Conservation (phyloP, 2,888 invertebrate genomes). For the Eudasyphora cyanicolor region DNA sequence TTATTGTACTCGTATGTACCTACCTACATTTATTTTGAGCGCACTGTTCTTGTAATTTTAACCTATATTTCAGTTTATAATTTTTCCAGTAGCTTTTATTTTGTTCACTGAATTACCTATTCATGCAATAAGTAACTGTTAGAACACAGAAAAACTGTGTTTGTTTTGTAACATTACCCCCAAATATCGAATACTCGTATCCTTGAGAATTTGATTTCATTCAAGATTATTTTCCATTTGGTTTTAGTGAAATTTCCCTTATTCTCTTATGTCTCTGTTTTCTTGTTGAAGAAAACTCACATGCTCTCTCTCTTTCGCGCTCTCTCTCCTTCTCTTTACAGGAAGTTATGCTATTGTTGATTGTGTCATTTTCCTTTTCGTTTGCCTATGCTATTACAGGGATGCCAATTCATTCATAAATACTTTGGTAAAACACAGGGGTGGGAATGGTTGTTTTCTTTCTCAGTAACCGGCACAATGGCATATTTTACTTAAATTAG, state of each 20-base stretch:
- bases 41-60: background rate
- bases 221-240: background rate
- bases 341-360: background rate
- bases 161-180: background rate
- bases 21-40: background rate
- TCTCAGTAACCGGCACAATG: background rate
- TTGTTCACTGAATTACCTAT: background rate
- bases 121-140: conserved; percentile 7
- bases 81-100: too few relatives aligned
- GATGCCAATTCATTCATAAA: conserved; percentile 27
- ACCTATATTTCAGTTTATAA: background rate
- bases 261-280: too few relatives aligned
- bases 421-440: background rate
- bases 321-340: background rate
- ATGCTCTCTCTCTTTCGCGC: background rate
- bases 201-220: conserved; percentile 12
- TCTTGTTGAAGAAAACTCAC: too few relatives aligned
- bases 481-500: too few relatives aligned
- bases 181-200: too few relatives aligned
- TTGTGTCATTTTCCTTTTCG: background rate
- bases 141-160: too few relatives aligned
- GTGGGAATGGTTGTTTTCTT: background rate
- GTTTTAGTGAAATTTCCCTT: background rate
- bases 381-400: background rate
- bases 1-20: conserved; percentile 14